Percentiles rank a stretch among this genome's conserved stretches.
These are phyloP conservation scores for Synanthedon andrenaeformis DNA, from an alignment of 2,888 invertebrate genomes.

Conservation along the genomic window DNA sequence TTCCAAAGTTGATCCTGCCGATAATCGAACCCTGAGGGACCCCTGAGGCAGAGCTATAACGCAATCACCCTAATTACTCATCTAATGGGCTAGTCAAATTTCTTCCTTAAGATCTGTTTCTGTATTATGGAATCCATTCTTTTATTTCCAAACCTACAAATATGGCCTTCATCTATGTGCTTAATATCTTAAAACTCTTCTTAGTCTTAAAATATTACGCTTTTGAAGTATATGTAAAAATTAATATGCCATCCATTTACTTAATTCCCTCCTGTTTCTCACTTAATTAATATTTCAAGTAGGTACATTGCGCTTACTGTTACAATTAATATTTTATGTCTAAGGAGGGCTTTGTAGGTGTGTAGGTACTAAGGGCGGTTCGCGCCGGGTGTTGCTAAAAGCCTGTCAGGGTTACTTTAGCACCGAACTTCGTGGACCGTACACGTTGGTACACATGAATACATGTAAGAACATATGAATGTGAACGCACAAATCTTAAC, in stretches of 20 bases:
- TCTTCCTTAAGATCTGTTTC: no score
- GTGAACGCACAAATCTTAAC: no score
- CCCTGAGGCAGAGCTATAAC: no score
- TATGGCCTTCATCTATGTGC: no score
- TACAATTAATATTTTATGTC: conserved; percentile 1
- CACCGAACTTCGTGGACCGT: conserved; percentile 10
- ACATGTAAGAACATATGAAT: neutral
- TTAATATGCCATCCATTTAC: neutral
- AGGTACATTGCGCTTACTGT: conserved; percentile 6
- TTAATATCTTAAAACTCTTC: no score
- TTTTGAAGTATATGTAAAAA: neutral
- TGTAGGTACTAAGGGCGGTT: neutral
- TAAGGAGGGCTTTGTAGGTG: neutral
- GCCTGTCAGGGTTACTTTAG: conserved; percentile 26
- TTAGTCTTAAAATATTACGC: no score
- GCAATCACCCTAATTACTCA: no score
- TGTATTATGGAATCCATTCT: no score
- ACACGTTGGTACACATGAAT: conserved; percentile 5
- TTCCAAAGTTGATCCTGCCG: no score
- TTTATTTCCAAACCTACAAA: no score
- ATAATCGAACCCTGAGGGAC: no score
- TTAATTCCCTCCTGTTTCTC: neutral
- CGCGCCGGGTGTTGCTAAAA: conserved; percentile 22
- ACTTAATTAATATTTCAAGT: conserved; percentile 1
- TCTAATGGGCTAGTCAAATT: no score